Evolutionary conservation across 2,113 vertebrate genomes (phyloP), one percentile per base, ranked within the genome.

Genomic region (Oreochromis spilurus): DNA sequence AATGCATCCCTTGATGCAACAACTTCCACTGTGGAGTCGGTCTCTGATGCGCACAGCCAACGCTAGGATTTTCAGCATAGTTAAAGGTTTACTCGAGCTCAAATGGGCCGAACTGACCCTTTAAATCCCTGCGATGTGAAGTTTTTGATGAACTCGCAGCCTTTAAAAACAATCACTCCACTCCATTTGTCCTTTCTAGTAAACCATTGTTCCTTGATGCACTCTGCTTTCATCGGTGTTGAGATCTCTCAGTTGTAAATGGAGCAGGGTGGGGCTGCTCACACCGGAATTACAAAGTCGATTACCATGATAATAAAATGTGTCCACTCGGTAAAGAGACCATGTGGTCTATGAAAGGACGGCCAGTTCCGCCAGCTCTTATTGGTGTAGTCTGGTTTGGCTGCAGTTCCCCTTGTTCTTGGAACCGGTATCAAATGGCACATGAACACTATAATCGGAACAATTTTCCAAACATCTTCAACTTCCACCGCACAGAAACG

Each of bases 321-420:
- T 95, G 96, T 97, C 94, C 92, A 94, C 95, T 97, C 95, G 95
- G 91, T 89, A 97, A 96, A 96, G 96, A 94, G 96, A 97, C 95
- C 97, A 97, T 97, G 97, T 95, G 97, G 97, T 97, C 94, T 87
- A 93, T 96, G 97, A 97, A 97, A 97, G 96, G 96, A 97, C 97
- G 96, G 96, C 96, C 95, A 97, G 97, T 96, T 97, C 96, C 95
- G 96, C 97, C 97, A 97, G 96, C 97, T 97, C 97, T 96, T 95
- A 96, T 96, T 97, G 97, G 95, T 94, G 94, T 91, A 91, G 93
- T 97, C 97, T 97, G 96, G 96, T 96, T 97, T 98, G 97, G 97
- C 97, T 95, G 91, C 91, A n/a, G 95, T 79, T 95, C 96, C 95
- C 94, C 97, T 97, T 97, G 97, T 97, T 97, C 95, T 97, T 97